Percentiles rank a stretch among this genome's conserved stretches.
phyloP scores from a whole-genome alignment of 2,888 invertebrate species.

The Gymnoscelis rufifasciata region DNA sequence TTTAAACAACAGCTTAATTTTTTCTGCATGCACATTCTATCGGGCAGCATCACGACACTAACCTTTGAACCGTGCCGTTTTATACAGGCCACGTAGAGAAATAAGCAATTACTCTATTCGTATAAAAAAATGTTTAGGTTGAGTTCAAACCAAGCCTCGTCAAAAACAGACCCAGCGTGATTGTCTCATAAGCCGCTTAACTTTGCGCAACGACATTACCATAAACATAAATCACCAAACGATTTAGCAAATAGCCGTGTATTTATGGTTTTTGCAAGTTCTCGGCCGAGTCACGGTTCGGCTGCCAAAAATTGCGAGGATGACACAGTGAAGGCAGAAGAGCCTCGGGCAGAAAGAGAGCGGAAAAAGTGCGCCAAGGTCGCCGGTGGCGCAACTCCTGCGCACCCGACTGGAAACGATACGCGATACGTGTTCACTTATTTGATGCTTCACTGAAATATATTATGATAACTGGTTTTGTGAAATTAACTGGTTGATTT shows the following conservation, averaged over 20 bases:
- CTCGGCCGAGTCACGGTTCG: conserved; percentile 21
- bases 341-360: conserved; percentile 74
- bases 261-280: conserved; percentile 23
- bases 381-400: conserved; percentile 62
- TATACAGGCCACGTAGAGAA: too few species aligned
- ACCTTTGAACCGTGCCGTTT: too few species aligned
- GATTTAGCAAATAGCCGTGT: conserved; percentile 12
- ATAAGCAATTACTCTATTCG: too few species aligned
- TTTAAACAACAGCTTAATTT: too few species aligned
- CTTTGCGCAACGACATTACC: conserved; percentile 6
- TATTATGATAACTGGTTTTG: conserved; percentile 24
- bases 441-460: conserved; percentile 32
- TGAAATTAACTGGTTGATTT: not conserved
- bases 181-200: not conserved
- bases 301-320: conserved; percentile 28
- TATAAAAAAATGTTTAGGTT: too few species aligned
- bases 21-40: too few species aligned
- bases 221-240: conserved; percentile 3
- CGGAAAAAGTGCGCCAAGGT: conserved; percentile 77
- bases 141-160: too few species aligned
- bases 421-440: conserved; percentile 38
- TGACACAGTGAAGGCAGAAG: conserved; percentile 42
- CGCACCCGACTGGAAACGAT: conserved; percentile 64
- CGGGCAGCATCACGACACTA: too few species aligned
- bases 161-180: too few species aligned